Percentiles rank a stretch among this genome's conserved stretches.
These are phyloP conservation scores for Lichenostomus cassidix DNA, from an alignment of 2,113 vertebrate genomes.

Conservation along the genomic window DNA sequence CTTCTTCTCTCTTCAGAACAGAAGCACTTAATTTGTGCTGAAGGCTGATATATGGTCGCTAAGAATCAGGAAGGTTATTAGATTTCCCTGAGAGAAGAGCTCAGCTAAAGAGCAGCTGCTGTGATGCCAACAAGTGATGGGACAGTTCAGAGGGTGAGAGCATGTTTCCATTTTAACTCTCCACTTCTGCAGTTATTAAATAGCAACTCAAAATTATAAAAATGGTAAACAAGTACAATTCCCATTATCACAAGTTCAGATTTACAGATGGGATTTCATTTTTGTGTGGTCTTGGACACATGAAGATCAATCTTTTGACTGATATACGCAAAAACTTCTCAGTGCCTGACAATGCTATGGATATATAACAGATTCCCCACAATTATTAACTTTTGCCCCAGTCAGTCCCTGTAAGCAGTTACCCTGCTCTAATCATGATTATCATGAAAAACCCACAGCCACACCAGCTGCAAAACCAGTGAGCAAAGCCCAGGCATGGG, in stretches of 20 bases:
- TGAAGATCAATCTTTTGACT: background rate
- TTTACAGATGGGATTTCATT: background rate
- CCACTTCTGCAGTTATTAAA: background rate
- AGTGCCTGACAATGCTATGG: background rate
- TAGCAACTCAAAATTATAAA: background rate
- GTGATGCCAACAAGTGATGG: background rate
- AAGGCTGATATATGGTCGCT: background rate
- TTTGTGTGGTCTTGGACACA: background rate
- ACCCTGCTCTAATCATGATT: background rate
- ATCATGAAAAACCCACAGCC: background rate
- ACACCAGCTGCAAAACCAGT: background rate
- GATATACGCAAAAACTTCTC: background rate
- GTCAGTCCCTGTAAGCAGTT: background rate
- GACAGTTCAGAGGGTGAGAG: background rate
- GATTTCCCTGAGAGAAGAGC: background rate
- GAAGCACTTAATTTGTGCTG: conserved; percentile 9
- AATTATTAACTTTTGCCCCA: background rate
- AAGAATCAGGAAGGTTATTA: background rate
- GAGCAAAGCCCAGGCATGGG: background rate
- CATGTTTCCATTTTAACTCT: background rate
- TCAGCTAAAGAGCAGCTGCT: background rate
- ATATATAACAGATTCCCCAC: accelerated
- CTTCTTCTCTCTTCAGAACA: conserved; percentile 7
- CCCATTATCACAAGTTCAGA: background rate
- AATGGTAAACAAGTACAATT: background rate